Conservation (phyloP, 2,113 vertebrate genomes). For the Pimephales promelas region DNA sequence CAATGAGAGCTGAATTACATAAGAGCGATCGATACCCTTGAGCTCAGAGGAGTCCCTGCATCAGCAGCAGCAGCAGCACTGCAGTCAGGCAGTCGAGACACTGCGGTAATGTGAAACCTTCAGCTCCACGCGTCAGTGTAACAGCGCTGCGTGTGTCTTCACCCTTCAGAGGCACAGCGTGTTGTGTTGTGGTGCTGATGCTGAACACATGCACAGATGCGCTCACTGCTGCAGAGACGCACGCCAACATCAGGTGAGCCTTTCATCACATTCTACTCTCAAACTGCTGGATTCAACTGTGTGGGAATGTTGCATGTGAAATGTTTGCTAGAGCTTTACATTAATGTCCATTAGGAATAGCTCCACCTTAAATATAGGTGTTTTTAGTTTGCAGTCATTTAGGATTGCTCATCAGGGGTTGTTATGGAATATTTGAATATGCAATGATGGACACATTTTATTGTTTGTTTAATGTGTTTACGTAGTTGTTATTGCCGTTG, state of each 20-base stretch:
- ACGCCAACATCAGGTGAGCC: constrained; percentile 1
- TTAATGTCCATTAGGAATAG: background rate
- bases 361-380: background rate
- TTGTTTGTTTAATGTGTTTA: background rate
- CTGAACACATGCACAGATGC: background rate
- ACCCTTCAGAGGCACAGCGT: background rate
- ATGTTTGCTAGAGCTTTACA: background rate
- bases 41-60: constrained; percentile 19
- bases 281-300: background rate
- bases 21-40: constrained; percentile 37
- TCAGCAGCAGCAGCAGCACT: constrained; percentile 48
- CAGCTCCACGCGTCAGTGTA: background rate
- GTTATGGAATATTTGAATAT: background rate
- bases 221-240: background rate
- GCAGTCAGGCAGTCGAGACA: constrained; percentile 3
- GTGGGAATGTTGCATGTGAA: background rate
- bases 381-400: background rate
- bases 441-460: background rate
- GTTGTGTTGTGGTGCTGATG: constrained; percentile 20
- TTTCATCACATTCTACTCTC: background rate
- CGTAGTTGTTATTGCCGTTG: background rate
- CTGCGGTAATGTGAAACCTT: constrained; percentile 40
- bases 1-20: constrained; percentile 20
- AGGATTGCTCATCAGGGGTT: background rate
- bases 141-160: background rate